phyloP scores from a whole-genome alignment of 2,888 invertebrate genomes.

The Venustoraphidia nigricollis region DNA sequence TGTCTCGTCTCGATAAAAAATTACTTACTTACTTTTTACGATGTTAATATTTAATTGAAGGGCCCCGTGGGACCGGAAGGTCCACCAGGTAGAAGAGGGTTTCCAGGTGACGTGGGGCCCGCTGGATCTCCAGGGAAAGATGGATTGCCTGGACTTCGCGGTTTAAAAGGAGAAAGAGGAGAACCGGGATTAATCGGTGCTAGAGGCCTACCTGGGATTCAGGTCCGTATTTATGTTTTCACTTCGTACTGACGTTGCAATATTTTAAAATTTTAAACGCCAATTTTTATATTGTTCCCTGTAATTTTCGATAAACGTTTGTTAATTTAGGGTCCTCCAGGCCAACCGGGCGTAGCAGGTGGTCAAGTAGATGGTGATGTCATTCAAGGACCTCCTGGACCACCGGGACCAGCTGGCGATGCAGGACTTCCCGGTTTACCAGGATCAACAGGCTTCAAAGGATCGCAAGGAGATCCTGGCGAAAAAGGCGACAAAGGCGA shows the following conservation, averaged over 20 bases:
- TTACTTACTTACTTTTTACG: background rate
- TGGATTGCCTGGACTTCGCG: conserved; percentile 22
- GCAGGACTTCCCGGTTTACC: conserved; percentile 18
- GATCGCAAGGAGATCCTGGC: conserved; percentile 21
- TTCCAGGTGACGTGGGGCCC: conserved; percentile 15
- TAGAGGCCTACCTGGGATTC: conserved; percentile 17
- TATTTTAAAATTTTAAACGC: no score
- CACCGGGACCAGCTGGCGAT: conserved; percentile 13
- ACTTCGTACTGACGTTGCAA: background rate
- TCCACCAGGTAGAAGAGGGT: conserved; percentile 18
- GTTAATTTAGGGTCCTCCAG: conserved; percentile 14
- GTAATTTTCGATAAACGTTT: background rate
- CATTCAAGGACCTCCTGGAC: conserved; percentile 16
- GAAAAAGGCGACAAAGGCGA: conserved; percentile 21
- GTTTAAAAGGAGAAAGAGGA: conserved; percentile 27
- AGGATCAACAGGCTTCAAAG: conserved; percentile 17
- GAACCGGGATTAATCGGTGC: conserved; percentile 16
- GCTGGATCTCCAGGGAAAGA: conserved; percentile 20
- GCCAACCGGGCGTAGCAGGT: conserved; percentile 17
- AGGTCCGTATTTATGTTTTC: conserved; percentile 23
- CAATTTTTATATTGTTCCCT: background rate
- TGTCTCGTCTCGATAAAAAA: background rate
- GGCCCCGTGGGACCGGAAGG: conserved; percentile 19
- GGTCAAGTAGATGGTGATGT: conserved; percentile 12
- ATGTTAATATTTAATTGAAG: conserved; percentile 1